These are phyloP conservation scores for Therioaphis trifolii DNA, from an alignment of 2,888 invertebrate species.

Conservation along the genomic window DNA sequence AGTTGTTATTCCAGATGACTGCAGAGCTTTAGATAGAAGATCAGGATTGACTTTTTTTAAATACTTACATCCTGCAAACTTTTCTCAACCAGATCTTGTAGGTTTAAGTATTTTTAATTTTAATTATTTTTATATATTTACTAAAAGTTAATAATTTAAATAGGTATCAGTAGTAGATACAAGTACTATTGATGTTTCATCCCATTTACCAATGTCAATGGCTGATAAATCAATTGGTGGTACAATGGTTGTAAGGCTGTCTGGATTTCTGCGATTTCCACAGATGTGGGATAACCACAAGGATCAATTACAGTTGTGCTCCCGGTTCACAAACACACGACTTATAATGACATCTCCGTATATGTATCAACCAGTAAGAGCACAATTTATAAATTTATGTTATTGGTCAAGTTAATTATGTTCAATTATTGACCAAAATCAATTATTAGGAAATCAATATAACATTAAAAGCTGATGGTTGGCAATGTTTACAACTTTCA, in stretches of 20 bases:
- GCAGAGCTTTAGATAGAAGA: constrained; percentile 81
- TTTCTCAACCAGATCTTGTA: constrained; percentile 86
- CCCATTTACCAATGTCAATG: constrained; percentile 71
- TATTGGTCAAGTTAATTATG: background rate
- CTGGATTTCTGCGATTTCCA: constrained; percentile 86
- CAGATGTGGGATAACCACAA: constrained; percentile 76
- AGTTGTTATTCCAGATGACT: constrained; percentile 80
- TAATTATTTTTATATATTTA: background rate
- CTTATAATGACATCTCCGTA: constrained; percentile 59
- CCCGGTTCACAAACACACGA: constrained; percentile 71
- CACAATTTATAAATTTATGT: background rate
- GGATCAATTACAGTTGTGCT: constrained; percentile 80
- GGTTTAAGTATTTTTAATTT: constrained; percentile 62
- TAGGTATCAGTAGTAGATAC: constrained; percentile 82
- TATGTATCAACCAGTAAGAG: constrained; percentile 58
- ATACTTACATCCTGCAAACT: constrained; percentile 88
- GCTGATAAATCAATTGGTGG: constrained; percentile 78
- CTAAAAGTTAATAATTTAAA: background rate
- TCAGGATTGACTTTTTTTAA: constrained; percentile 90
- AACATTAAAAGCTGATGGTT: constrained; percentile 49
- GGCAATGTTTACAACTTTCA: constrained; percentile 55
- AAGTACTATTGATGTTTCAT: constrained; percentile 74
- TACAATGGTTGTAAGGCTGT: constrained; percentile 79
- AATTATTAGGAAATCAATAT: constrained; percentile 57
- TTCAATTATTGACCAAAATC: background rate